phyloP scores from a whole-genome alignment of 2,113 vertebrate species.

The Alectura lathami region DNA sequence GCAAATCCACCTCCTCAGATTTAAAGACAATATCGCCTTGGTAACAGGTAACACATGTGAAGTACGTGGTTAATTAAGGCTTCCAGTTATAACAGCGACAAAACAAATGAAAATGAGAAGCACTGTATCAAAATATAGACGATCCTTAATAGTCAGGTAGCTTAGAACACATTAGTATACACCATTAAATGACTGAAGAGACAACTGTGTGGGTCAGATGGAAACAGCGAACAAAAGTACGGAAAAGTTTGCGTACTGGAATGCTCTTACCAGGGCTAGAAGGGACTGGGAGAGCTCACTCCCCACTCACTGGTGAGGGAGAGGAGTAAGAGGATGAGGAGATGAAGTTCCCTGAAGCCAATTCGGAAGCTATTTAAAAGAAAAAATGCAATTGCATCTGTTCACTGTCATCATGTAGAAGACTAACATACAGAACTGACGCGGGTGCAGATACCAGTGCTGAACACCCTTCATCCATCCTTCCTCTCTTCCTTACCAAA shows the following conservation, averaged over 20 bases:
- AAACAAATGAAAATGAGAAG: conserved; percentile 59
- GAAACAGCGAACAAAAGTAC: not conserved
- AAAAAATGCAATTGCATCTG: not conserved
- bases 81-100: conserved; percentile 51
- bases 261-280: not conserved
- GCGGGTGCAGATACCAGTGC: accelerated
- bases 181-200: not conserved
- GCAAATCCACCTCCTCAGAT: conserved; percentile 65
- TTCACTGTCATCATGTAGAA: not conserved
- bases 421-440: not conserved
- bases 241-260: not conserved
- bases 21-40: conserved; percentile 74
- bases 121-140: conserved; percentile 52
- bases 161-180: not conserved
- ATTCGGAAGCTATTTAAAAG: not conserved
- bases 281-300: not conserved
- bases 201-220: not conserved
- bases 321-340: not conserved
- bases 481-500: not conserved
- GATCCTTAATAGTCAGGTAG: conserved; percentile 50
- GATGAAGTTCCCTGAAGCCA: not conserved
- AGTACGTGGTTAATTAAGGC: conserved; percentile 62
- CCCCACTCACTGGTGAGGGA: not conserved
- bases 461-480: not conserved
- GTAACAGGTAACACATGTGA: conserved; percentile 68